Evolutionary conservation across 2,888 invertebrate genomes (phyloP), one percentile per base, ranked within the genome.

Genomic region (Thera britannica): DNA sequence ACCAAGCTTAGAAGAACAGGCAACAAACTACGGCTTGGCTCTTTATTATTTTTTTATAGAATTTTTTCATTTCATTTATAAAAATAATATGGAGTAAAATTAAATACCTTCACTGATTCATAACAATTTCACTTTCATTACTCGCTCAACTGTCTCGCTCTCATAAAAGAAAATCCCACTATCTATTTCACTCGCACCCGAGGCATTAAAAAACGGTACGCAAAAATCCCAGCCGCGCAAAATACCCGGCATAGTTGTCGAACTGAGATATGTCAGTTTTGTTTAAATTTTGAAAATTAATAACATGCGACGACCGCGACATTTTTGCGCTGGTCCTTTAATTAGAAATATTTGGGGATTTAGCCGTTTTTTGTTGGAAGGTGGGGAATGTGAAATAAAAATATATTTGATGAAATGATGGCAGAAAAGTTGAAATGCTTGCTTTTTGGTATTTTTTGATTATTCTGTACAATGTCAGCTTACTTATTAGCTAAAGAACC

Each of bases 221-320:
- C 83, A 84, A 86, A 88, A 85, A 90, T 87, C 79, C 85, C 75
- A 76, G 83, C 81, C 85, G 83, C 87, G 85, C 87, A 85, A 86
- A 87, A 89, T 85, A 79, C 76, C 80, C 77, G 79, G 79, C 89
- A 93, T 93, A 87, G 85, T 90, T 91, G 85, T 82, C 85, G 84
- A 89, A 89, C 87, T 81, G 83, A 88, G 86, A 89, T 87, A 90
- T 86, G 89, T 86, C 87, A 89, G 88, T 90, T 92, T 92, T 90
- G 92, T 90, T 90, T 82, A 87, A 92, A 92, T 90, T 92, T 91
- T 83, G 82, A 89, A 92, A 91, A 90, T 92, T 93, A 93, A 92
- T 92, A 92, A 89, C 84, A 84, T 80, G 69, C 71, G 72, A 76
- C 79, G 73, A 73, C 79, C 80, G 75, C 65, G 79, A 79, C 23